Evolutionary conservation across 2,888 invertebrate genomes (phyloP).

Genomic region (Graphium colonna): DNA sequence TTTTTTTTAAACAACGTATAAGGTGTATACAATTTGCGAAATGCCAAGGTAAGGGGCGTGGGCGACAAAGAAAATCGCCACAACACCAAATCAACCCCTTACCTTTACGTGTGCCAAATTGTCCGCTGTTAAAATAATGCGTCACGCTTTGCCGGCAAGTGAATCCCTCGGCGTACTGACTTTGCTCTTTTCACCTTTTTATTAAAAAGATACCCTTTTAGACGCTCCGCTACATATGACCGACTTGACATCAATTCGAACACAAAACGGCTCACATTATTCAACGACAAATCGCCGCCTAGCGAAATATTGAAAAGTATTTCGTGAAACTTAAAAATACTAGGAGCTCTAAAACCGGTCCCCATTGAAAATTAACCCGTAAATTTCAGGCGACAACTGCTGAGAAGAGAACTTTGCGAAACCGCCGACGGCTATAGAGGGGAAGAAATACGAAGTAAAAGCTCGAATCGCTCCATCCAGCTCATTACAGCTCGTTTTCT

Average conservation of each 20-base stretch:
- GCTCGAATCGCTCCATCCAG: slow-evolving; percentile 50
- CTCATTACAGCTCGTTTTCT: slow-evolving; percentile 54
- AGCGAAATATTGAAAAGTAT: slow-evolving; percentile 12
- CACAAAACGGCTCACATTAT: not conserved
- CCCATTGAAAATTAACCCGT: slow-evolving; percentile 77
- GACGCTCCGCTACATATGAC: not conserved
- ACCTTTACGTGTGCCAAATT: slow-evolving; percentile 31
- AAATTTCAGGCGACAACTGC: slow-evolving; percentile 76
- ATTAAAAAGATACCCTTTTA: slow-evolving; percentile 27
- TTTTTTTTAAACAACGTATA: not conserved
- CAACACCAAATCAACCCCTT: slow-evolving; percentile 24
- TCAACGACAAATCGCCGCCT: slow-evolving; percentile 1
- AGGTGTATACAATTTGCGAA: slow-evolving; percentile 3
- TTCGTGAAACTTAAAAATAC: slow-evolving; percentile 58
- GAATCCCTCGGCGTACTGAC: slow-evolving; percentile 37
- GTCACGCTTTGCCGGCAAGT: slow-evolving; percentile 39
- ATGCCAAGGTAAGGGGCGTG: slow-evolving; percentile 5
- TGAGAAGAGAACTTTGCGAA: slow-evolving; percentile 70
- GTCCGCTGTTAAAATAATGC: slow-evolving; percentile 41
- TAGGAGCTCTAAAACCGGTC: slow-evolving; percentile 59
- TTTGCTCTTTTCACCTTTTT: slow-evolving; percentile 37
- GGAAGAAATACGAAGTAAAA: slow-evolving; percentile 45
- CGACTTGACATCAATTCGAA: not conserved
- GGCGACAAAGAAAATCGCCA: slow-evolving; percentile 16
- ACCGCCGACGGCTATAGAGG: slow-evolving; percentile 65